Percentiles rank a stretch among this genome's conserved stretches.
Conservation (phyloP, 1,140 invertebrate genomes). For the Sminthurinus signatus region DNA sequence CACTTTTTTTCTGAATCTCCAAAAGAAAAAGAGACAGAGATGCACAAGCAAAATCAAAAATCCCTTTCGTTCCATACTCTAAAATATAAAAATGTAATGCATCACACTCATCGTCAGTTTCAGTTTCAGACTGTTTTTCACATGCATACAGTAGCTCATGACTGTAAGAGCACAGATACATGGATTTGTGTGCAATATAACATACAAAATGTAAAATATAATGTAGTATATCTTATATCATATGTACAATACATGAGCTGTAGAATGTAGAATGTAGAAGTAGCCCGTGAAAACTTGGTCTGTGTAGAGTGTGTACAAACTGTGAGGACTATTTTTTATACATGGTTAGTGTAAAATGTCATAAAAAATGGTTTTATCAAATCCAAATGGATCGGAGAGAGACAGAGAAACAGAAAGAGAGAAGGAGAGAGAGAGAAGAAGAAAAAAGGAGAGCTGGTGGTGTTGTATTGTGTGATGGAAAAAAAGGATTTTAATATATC, state of each 20-base stretch:
- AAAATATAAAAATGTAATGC: too few species aligned
- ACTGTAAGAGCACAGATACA: too few species aligned
- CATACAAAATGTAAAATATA: too few species aligned
- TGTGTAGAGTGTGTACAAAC: background rate
- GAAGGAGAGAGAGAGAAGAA: background rate
- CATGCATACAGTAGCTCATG: too few species aligned
- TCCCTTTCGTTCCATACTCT: too few species aligned
- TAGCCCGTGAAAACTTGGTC: background rate
- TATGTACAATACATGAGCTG: background rate
- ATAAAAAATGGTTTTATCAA: conserved; percentile 7
- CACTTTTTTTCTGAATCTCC: too few species aligned
- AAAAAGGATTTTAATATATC: conserved; percentile 11
- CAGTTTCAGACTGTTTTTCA: too few species aligned
- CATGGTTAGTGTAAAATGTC: background rate
- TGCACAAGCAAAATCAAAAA: too few species aligned
- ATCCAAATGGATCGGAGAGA: background rate
- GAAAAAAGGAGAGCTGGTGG: background rate
- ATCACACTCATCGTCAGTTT: too few species aligned
- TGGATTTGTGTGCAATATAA: too few species aligned
- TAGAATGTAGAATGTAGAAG: background rate
- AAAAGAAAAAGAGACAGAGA: too few species aligned
- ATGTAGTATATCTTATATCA: too few species aligned
- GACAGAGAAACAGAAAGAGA: background rate
- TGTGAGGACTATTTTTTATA: background rate
- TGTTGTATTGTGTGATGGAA: background rate